Evolutionary conservation across 1,140 invertebrate species (phyloP), one percentile per base, ranked within the genome.

Genomic region (Dendrolimus kikuchii): DNA sequence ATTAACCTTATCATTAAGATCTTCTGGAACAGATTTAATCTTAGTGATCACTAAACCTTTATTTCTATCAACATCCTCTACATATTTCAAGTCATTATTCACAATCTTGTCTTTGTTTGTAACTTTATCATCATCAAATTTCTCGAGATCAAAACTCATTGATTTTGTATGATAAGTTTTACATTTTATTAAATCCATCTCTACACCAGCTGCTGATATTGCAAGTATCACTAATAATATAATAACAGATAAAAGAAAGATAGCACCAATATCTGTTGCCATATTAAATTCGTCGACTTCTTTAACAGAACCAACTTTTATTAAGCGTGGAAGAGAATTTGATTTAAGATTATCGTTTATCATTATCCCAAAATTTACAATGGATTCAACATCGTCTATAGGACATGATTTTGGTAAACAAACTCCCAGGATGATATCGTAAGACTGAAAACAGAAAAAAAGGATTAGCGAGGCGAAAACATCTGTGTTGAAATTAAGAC

Each of bases 301-400:
- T 53, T 78, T 71, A 1, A 77, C 48, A 2, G 64, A 69, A 0
- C 56, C 70, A 45, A 84, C 60, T 53, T 64, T 76, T 3, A 74
- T 60, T 3, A 66, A 56, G 48, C 83, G 66, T 5, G 74, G 71
- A 0, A 69, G 53, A 2, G 73, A 74, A 49, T 84, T 86, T 4
- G 70, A 67, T 57, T 75, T 80, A 43, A 86, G 52, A 49, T 83
- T 77, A 38, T 84, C 81, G 39, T 77, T 81, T 7, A 86, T 66
- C 69, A 81, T 81, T n/a, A 81, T 76, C 5, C 79, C 83, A 54
- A 86, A 86, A 48, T 82, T 80, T 0, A 86, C 58, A 7, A 84
- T 65, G 4, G 80, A 72, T 10, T 67, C 48, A 2, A 83, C 55
- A 49, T 86, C 83, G 5, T 76, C 65, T 1, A 70, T 53, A 2